A percentile compares a stretch with the other conserved stretches of the same genome.
Evolutionary conservation across 2,888 invertebrate genomes (phyloP).

Genomic region (Trissolcus brochymenae): DNA sequence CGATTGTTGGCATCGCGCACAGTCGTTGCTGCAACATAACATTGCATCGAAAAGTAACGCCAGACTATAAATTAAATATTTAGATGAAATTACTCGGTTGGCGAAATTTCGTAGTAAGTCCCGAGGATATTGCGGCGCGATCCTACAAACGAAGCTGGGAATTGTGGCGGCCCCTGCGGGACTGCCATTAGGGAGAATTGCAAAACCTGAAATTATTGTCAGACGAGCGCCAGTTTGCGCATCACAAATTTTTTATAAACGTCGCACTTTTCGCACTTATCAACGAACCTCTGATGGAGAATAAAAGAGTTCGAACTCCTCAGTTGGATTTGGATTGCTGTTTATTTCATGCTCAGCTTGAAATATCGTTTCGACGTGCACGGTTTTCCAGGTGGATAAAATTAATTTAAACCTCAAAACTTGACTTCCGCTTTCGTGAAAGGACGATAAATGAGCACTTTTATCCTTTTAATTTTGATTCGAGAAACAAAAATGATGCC

Average conservation of each 20-base stretch:
- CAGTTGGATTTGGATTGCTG: no score
- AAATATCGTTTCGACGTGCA: no score
- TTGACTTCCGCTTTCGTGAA: no score
- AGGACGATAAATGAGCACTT: no score
- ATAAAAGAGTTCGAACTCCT: no score
- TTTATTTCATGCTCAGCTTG: no score
- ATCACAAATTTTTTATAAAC: constrained; percentile 13
- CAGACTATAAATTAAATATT: constrained; percentile 45
- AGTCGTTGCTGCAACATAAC: not conserved
- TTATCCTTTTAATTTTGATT: no score
- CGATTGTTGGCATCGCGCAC: no score
- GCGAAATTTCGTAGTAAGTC: constrained; percentile 58
- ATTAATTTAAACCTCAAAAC: no score
- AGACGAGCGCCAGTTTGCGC: constrained; percentile 17
- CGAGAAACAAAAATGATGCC: no score
- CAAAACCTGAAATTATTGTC: constrained; percentile 61
- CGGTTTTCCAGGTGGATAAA: no score
- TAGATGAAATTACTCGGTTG: constrained; percentile 43
- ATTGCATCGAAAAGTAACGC: constrained; percentile 13
- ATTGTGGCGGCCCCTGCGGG: constrained; percentile 62
- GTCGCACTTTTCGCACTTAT: constrained; percentile 3
- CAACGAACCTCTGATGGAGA: no score
- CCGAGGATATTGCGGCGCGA: constrained; percentile 63
- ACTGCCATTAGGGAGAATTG: constrained; percentile 61
- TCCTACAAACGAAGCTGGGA: constrained; percentile 64